These are phyloP conservation scores for Apodemia hepburni DNA, from an alignment of 2,888 invertebrate genomes.

Conservation along the genomic window DNA sequence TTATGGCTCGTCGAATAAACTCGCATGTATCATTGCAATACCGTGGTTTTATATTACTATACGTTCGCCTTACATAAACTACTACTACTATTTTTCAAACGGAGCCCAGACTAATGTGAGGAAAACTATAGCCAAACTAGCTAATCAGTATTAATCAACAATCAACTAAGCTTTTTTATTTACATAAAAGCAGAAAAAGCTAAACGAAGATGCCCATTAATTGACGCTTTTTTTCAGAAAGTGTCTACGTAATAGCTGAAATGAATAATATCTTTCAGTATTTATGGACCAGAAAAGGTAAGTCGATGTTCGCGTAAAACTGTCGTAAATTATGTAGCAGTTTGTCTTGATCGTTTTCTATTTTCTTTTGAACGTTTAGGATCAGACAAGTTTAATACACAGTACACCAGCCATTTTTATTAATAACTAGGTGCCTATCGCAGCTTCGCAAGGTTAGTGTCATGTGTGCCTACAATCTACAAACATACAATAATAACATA, in stretches of 20 bases:
- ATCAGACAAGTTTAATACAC: not conserved
- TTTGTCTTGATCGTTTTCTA: not conserved
- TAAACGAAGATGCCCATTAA: not conserved
- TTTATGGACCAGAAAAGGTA: not conserved
- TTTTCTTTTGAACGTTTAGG: not conserved
- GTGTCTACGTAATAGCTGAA: not conserved
- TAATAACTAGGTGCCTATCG: not conserved
- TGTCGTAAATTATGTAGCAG: conserved; percentile 8
- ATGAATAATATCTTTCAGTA: conserved; percentile 5
- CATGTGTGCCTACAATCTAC: too few relatives aligned
- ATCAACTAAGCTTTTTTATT: not conserved
- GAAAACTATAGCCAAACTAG: too few relatives aligned
- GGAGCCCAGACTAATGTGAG: too few relatives aligned
- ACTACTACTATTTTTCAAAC: too few relatives aligned
- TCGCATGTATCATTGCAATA: too few relatives aligned
- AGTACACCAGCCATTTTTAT: not conserved
- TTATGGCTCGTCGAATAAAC: too few relatives aligned
- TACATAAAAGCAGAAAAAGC: too few relatives aligned
- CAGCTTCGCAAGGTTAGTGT: not conserved
- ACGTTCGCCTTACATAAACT: too few relatives aligned
- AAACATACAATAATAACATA: too few relatives aligned
- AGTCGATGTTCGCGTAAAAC: conserved; percentile 2
- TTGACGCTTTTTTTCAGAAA: not conserved
- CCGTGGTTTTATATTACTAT: too few relatives aligned
- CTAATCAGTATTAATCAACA: too few relatives aligned